Conservation (phyloP, 1,140 invertebrate species). For the Chironomus tepperi region DNA sequence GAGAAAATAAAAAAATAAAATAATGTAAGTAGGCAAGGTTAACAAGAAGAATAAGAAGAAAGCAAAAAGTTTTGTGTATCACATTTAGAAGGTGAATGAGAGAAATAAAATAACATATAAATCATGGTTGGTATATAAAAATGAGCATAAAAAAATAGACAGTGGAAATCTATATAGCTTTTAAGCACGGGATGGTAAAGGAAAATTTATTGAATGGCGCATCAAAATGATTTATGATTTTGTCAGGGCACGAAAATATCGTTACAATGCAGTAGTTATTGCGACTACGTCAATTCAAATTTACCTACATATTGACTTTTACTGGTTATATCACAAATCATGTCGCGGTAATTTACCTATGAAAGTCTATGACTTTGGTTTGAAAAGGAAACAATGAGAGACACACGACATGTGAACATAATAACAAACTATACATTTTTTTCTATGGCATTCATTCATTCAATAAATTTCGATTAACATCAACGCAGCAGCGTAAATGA, state of each 20-base stretch:
- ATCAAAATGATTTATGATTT: conserved; percentile 6
- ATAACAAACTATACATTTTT: too few species aligned
- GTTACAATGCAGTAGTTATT: too few species aligned
- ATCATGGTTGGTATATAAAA: background rate
- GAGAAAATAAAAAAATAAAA: background rate
- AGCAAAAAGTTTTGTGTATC: background rate
- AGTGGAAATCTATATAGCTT: conserved; percentile 2
- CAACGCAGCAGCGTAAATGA: background rate
- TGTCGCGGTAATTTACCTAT: too few species aligned
- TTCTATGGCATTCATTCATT: background rate
- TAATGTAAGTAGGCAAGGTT: too few species aligned
- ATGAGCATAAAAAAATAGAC: background rate
- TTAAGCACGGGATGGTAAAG: conserved; percentile 4
- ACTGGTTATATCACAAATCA: too few species aligned
- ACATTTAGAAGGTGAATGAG: conserved; percentile 7
- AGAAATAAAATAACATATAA: conserved; percentile 10
- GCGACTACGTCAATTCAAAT: too few species aligned
- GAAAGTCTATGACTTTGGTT: too few species aligned
- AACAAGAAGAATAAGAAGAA: background rate
- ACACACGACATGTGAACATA: too few species aligned
- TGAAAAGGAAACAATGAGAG: too few species aligned
- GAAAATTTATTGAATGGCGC: conserved; percentile 13
- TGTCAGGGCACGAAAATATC: background rate
- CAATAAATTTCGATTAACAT: background rate
- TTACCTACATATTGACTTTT: too few species aligned